Evolutionary conservation across 2,797 vertebrate species (phyloP).

Genomic region (Notamacropus eugenii): DNA sequence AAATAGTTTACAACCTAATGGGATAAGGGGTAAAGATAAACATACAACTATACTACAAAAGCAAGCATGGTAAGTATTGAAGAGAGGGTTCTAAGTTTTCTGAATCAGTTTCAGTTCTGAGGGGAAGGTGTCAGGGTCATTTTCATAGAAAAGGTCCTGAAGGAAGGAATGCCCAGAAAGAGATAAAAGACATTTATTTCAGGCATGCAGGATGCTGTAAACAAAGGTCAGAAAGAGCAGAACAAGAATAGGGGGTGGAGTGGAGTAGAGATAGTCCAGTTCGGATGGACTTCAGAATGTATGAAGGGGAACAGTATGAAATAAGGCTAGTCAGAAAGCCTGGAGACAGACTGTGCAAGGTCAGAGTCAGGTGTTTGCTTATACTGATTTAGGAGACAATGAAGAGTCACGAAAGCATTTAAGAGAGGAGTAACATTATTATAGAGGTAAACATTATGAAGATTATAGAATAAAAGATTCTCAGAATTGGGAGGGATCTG

Average conservation of each 20-base stretch:
- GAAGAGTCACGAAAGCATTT: not conserved
- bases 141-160: not conserved
- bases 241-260: not conserved
- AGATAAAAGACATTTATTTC: not conserved
- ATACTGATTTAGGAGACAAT: conserved; percentile 20
- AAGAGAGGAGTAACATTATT: not conserved
- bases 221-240: too few relatives aligned
- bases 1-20: conserved; percentile 2
- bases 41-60: conserved; percentile 4
- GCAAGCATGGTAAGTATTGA: not conserved
- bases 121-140: not conserved
- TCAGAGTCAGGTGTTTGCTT: not conserved
- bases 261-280: not conserved
- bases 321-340: not conserved
- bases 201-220: too few relatives aligned
- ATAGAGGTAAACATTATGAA: too few relatives aligned
- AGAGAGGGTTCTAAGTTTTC: not conserved
- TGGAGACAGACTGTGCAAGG: conserved; percentile 10
- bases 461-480: too few relatives aligned
- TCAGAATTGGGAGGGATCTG: too few relatives aligned
- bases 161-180: too few relatives aligned
- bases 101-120: conserved; percentile 11
- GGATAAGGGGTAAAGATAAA: not conserved
- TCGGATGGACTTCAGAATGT: not conserved
- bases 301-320: conserved; percentile 27